Percentiles rank a stretch among this genome's conserved stretches.
Conservation (phyloP, 2,888 invertebrate genomes). For the Dyspetes luteomarginatus region DNA sequence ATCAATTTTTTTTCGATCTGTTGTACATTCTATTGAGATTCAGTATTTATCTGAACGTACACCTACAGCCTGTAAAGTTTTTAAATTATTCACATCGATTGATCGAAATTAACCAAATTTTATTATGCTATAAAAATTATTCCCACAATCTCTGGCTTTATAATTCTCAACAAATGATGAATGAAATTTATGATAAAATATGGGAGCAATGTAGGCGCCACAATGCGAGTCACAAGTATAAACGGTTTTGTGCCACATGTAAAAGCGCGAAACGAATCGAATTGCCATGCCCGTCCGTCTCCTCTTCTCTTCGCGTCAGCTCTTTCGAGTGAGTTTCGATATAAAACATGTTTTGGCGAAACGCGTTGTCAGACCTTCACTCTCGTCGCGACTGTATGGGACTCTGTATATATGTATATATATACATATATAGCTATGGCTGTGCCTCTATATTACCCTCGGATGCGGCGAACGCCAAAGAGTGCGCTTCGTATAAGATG, state of each 20-base stretch:
- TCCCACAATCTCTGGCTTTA: too few species aligned
- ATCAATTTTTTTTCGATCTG: too few species aligned
- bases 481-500: slow-evolving; percentile 58
- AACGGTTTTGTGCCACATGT: slow-evolving; percentile 22
- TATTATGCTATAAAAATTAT: too few species aligned
- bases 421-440: slow-evolving; percentile 30
- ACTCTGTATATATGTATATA: neutral
- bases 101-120: too few species aligned
- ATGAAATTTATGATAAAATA: slow-evolving; percentile 17
- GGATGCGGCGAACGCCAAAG: slow-evolving; percentile 67
- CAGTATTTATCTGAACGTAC: too few species aligned
- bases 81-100: too few species aligned
- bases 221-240: neutral
- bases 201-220: neutral
- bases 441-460: slow-evolving; percentile 39
- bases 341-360: slow-evolving; percentile 65
- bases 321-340: slow-evolving; percentile 53
- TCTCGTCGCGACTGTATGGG: neutral
- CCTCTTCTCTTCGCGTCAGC: slow-evolving; percentile 34
- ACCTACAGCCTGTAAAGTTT: too few species aligned
- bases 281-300: slow-evolving; percentile 18
- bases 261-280: slow-evolving; percentile 34
- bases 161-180: too few species aligned
- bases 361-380: slow-evolving; percentile 53
- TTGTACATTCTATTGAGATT: too few species aligned